Percentiles rank a stretch among this genome's conserved stretches.
These are phyloP conservation scores for Ypsolopha sequella DNA, from an alignment of 2,888 invertebrate genomes.

Conservation along the genomic window DNA sequence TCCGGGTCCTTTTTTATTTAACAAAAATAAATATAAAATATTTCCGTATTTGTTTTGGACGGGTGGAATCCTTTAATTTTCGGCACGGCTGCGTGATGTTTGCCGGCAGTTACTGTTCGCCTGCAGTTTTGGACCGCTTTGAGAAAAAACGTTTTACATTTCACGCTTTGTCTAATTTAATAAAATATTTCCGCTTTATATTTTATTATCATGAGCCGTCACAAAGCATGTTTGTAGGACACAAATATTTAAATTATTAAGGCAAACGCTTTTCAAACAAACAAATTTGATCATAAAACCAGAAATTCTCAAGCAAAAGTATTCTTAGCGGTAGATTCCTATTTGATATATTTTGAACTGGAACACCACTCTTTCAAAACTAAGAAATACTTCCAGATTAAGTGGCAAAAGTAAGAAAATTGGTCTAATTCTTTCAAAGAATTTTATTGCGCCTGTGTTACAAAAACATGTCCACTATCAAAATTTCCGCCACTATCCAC, in stretches of 20 bases:
- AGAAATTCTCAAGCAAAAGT: too few species aligned
- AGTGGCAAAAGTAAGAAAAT: background rate
- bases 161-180: conserved; percentile 28
- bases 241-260: conserved; percentile 13
- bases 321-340: too few species aligned
- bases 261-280: conserved; percentile 7
- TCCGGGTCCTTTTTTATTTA: conserved; percentile 50
- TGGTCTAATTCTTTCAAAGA: background rate
- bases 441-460: background rate
- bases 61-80: conserved; percentile 68
- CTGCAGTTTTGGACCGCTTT: conserved; percentile 47
- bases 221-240: conserved; percentile 7
- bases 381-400: background rate
- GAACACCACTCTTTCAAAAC: background rate
- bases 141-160: conserved; percentile 49
- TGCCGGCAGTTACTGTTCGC: conserved; percentile 27
- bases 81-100: conserved; percentile 55
- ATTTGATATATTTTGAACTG: too few species aligned
- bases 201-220: conserved; percentile 16
- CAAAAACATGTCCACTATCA: too few species aligned
- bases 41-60: conserved; percentile 67
- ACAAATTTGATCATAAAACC: too few species aligned
- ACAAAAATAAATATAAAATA: conserved; percentile 67
- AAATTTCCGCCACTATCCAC: too few species aligned
- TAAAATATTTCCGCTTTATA: conserved; percentile 20